Percentiles rank a stretch among this genome's conserved stretches.
Conservation (phyloP, 2,797 vertebrate genomes). For the Sphenodon punctatus region DNA sequence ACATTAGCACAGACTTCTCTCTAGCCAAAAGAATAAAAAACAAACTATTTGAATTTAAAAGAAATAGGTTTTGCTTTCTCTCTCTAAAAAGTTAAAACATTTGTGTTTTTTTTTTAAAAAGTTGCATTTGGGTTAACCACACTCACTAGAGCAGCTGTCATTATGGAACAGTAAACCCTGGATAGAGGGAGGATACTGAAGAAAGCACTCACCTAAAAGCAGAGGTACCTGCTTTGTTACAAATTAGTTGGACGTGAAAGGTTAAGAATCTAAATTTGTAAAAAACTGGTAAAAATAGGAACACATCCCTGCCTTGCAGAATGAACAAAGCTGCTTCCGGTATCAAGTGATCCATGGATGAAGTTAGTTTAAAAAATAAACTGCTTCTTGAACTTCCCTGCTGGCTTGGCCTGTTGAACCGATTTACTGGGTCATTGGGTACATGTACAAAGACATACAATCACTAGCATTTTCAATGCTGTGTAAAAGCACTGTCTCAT, state of each 20-base stretch:
- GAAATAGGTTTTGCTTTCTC: not conserved
- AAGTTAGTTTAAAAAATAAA: not conserved
- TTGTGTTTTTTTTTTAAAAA: slow-evolving; percentile 6
- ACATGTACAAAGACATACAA: not conserved
- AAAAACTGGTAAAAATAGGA: slow-evolving; percentile 52
- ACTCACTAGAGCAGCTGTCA: not conserved
- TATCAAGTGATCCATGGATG: slow-evolving; percentile 38
- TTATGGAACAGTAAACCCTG: not conserved
- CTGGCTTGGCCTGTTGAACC: not conserved
- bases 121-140: slow-evolving; percentile 25
- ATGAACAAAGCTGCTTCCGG: too few relatives aligned
- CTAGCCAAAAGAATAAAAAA: slow-evolving; percentile 18
- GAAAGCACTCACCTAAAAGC: not conserved
- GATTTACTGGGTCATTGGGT: not conserved
- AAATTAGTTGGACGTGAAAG: slow-evolving; percentile 11
- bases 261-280: slow-evolving; percentile 16
- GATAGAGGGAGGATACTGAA: not conserved
- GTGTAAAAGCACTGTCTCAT: not conserved
- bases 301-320: too few relatives aligned
- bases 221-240: slow-evolving; percentile 2
- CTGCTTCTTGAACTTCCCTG: not conserved
- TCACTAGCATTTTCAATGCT: not conserved
- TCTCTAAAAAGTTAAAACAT: slow-evolving; percentile 31
- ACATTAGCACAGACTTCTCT: slow-evolving; percentile 25
- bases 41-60: slow-evolving; percentile 11